These are phyloP conservation scores for Itoplectis maculator DNA, from an alignment of 2,888 invertebrate genomes.

Conservation along the genomic window DNA sequence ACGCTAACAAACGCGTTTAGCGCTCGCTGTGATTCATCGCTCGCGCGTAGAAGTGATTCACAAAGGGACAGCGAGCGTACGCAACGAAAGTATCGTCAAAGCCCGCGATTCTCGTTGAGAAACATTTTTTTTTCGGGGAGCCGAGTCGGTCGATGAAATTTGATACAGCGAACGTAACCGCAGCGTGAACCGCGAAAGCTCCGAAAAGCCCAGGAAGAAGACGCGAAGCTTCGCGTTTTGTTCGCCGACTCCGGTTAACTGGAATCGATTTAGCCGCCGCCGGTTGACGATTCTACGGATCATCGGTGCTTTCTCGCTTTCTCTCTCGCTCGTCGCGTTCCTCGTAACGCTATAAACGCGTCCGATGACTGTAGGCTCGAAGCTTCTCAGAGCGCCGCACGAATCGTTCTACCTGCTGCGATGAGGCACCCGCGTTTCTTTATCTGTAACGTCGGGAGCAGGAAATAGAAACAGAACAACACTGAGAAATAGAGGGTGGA, in stretches of 20 bases:
- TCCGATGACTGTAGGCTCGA: conserved; percentile 55
- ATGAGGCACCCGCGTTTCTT: conserved; percentile 17
- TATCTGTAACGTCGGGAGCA: not conserved
- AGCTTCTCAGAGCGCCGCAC: conserved; percentile 52
- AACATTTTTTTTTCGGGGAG: conserved; percentile 23
- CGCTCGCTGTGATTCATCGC: conserved; percentile 35
- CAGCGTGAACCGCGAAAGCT: conserved; percentile 8
- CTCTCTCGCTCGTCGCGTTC: conserved; percentile 27
- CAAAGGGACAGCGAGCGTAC: conserved; percentile 28
- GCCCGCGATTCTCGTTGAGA: conserved; percentile 11
- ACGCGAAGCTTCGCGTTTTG: not conserved
- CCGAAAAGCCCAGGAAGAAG: not conserved
- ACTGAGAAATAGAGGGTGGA: conserved; percentile 2
- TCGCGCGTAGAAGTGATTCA: conserved; percentile 42
- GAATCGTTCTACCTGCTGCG: conserved; percentile 41
- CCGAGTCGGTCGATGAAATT: conserved; percentile 21
- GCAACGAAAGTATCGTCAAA: not conserved
- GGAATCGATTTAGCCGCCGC: conserved; percentile 54
- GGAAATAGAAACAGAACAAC: conserved; percentile 23
- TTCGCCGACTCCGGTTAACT: conserved; percentile 24
- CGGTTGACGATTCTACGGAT: not conserved
- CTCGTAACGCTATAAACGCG: conserved; percentile 64
- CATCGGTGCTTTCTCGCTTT: not conserved
- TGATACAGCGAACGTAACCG: conserved; percentile 8
- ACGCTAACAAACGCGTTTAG: conserved; percentile 8